phyloP scores from a whole-genome alignment of 2,888 invertebrate species.

The Limnephilus auricula region DNA sequence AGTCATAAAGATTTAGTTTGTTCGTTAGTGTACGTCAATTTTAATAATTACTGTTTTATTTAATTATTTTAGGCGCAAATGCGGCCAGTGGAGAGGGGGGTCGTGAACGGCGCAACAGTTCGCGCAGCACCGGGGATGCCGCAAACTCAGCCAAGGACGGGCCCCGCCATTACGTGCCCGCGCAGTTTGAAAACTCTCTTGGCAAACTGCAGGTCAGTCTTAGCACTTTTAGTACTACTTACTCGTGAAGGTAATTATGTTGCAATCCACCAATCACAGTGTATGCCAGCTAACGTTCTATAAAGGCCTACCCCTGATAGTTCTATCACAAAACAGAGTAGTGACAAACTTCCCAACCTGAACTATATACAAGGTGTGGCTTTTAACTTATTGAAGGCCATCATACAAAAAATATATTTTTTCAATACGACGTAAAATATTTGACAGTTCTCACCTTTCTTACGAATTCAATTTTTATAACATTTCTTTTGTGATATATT shows the following conservation, averaged over 20 bases:
- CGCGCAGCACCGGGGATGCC: constrained; percentile 78
- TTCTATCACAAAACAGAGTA: too few relatives aligned
- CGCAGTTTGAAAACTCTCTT: constrained; percentile 96
- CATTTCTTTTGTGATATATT: too few relatives aligned
- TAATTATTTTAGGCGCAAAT: neutral
- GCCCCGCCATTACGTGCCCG: constrained; percentile 83
- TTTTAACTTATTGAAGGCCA: too few relatives aligned
- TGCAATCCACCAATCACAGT: neutral
- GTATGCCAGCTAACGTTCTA: too few relatives aligned
- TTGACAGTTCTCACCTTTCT: too few relatives aligned
- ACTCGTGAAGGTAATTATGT: too few relatives aligned
- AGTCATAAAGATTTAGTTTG: neutral
- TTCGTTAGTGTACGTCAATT: neutral
- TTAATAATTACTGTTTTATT: neutral
- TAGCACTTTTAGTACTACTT: neutral
- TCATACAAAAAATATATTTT: too few relatives aligned
- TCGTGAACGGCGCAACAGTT: constrained; percentile 76
- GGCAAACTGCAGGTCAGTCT: constrained; percentile 89
- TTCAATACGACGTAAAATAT: too few relatives aligned
- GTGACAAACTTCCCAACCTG: too few relatives aligned
- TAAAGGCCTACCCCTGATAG: too few relatives aligned
- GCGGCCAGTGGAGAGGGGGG: constrained; percentile 55
- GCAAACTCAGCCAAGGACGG: constrained; percentile 72
- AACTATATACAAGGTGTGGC: too few relatives aligned
- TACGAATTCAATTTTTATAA: too few relatives aligned